Percentiles rank a stretch among this genome's conserved stretches.
These are phyloP conservation scores for Teleogryllus occipitalis DNA, from an alignment of 1,140 invertebrate genomes.

Conservation along the genomic window DNA sequence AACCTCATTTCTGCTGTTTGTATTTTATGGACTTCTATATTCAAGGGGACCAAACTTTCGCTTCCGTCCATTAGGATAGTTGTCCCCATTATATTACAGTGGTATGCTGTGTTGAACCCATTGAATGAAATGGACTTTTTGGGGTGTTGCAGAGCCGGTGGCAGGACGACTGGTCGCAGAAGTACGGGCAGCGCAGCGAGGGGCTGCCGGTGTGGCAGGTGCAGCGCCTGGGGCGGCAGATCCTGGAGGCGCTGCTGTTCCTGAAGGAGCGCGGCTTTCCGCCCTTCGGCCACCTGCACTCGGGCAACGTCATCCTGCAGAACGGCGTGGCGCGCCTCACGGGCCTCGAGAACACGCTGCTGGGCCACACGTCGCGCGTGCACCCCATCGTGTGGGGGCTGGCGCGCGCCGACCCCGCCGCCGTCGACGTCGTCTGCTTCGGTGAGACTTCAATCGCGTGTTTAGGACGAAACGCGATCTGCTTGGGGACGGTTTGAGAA, in stretches of 20 bases:
- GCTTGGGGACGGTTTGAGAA: no score
- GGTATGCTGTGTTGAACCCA: no score
- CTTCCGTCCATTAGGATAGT: no score
- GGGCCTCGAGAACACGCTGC: constrained; percentile 72
- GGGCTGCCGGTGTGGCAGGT: constrained; percentile 69
- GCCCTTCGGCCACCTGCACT: constrained; percentile 74
- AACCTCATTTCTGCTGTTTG: no score
- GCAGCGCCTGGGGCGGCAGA: constrained; percentile 76
- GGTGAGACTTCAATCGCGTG: no score
- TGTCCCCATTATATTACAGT: no score
- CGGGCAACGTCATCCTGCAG: constrained; percentile 83
- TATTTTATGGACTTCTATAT: no score
- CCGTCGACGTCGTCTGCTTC: constrained; percentile 68
- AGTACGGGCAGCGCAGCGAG: constrained; percentile 54
- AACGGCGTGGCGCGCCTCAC: constrained; percentile 79
- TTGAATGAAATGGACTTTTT: no score
- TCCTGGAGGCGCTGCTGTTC: constrained; percentile 79
- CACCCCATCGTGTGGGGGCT: constrained; percentile 48
- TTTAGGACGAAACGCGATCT: no score
- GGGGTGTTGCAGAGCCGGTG: constrained; percentile 37
- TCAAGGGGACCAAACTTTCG: no score
- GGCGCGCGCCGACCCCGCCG: constrained; percentile 44
- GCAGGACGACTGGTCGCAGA: constrained; percentile 61
- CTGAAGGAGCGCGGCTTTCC: constrained; percentile 81
- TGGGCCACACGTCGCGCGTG: constrained; percentile 63